Evolutionary conservation across 2,888 invertebrate genomes (phyloP), one percentile per base, ranked within the genome.

Genomic region (Neoascia interrupta): DNA sequence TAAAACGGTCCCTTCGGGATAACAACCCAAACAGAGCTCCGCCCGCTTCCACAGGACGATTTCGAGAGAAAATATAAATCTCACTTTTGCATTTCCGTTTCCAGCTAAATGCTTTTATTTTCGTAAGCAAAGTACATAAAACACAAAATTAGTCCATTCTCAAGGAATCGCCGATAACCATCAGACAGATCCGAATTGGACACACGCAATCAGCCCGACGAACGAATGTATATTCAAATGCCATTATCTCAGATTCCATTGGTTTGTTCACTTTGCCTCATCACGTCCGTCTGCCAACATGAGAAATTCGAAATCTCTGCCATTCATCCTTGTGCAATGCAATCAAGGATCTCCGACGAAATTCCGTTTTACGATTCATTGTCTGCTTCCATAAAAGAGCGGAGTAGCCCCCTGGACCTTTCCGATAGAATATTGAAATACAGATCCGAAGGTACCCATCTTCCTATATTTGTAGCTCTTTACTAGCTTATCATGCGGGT

Each of bases 261-360:
- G 43, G 13, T 43, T 28, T 43, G 43, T 15, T 64, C 64, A 16
- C 19, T 43, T 36, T 34, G 26, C 45, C 19, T 18, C 34, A 21
- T 15, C 51, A 53, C 53, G 54, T 64, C 23, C 18, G 23, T 54
- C 53, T 23, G 26, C 43, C 34, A 41, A 13, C 23, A 18, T 4
- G 19, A 36, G 31, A 45, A 34, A 28, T 58, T 34, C 19, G 13
- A 19, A 53, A 37, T n/a, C 37, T 36, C 34, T 6, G 5, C 41
- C 19, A 43, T 28, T 53, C 11, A 23, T 56, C 19, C 60, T 19
- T 39, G 31, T 47, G 39, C 16, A 49, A 69, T 69, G 23, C 68
- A 74, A 74, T 74, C 61, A 74, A 75, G 74, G 74, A 64, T 73
- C 61, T 69, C n/a, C n/a, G 69, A 75, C 69, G 54, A 75, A 61